Conservation (phyloP, 1,140 invertebrate genomes). For the Drosophila subpulchrella region DNA sequence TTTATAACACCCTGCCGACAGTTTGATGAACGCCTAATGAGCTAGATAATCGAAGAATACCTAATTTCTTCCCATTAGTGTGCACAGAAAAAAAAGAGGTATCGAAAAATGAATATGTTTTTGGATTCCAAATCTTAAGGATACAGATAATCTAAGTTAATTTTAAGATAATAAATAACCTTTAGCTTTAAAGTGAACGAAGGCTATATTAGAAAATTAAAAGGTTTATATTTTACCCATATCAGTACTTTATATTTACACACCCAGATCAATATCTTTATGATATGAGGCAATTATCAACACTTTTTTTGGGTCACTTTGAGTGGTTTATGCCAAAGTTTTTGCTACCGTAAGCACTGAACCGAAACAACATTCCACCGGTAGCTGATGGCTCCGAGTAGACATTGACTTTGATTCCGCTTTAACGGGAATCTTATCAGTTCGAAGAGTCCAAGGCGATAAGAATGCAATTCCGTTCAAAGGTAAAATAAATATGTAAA, state of each 20-base stretch:
- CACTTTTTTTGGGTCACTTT: not conserved
- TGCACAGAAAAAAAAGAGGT: not conserved
- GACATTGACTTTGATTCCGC: conserved; percentile 65
- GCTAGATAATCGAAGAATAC: conserved; percentile 51
- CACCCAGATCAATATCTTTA: not conserved
- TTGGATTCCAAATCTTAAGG: no score
- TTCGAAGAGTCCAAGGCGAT: conserved; percentile 42
- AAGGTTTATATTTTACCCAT: not conserved
- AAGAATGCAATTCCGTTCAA: conserved; percentile 57
- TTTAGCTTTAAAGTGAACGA: not conserved
- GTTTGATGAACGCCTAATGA: conserved; percentile 76
- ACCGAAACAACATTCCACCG: conserved; percentile 21
- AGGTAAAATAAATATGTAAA: conserved; percentile 25
- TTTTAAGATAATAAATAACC: not conserved
- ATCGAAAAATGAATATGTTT: no score
- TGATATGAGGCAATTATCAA: not conserved
- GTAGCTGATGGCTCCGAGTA: conserved; percentile 36
- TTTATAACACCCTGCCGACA: conserved; percentile 23
- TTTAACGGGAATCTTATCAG: conserved; percentile 58
- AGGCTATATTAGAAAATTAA: not conserved
- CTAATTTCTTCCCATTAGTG: not conserved
- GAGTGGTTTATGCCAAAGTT: not conserved
- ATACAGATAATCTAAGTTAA: no score
- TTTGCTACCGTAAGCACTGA: not conserved
- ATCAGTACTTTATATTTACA: not conserved